Conservation (phyloP, 2,797 vertebrate species). For the Antrozous pallidus region DNA sequence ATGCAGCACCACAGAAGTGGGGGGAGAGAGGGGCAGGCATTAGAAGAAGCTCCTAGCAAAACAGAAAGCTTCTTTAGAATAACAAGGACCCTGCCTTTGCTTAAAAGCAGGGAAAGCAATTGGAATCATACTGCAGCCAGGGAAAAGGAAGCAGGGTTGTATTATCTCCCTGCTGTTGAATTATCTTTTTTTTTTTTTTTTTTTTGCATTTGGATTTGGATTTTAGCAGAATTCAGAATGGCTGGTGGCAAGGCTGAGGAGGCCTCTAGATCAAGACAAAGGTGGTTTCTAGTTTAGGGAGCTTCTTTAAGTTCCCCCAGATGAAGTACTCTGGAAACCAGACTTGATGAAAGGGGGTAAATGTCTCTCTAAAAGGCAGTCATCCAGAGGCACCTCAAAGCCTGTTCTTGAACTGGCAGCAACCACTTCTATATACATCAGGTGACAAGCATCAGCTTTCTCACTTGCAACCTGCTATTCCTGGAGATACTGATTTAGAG, state of each 20-base stretch:
- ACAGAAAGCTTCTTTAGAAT: background rate
- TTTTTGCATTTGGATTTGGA: background rate
- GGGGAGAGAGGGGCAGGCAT: background rate
- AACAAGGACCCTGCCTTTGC: background rate
- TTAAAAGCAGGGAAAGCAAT: background rate
- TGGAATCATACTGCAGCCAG: background rate
- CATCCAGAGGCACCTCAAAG: constrained; percentile 91
- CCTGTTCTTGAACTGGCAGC: constrained; percentile 91
- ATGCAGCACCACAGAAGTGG: background rate
- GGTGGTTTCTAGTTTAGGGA: constrained; percentile 88
- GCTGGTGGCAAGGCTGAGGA: constrained; percentile 92
- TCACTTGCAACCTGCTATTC: constrained; percentile 91
- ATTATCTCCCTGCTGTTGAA: background rate
- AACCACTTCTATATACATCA: constrained; percentile 92
- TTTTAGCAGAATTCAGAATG: constrained; percentile 52
- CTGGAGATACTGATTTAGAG: constrained; percentile 91
- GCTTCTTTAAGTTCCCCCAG: constrained; percentile 90
- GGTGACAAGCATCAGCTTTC: constrained; percentile 90
- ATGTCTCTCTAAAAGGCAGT: constrained; percentile 91
- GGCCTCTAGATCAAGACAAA: constrained; percentile 91
- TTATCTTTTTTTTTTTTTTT: background rate
- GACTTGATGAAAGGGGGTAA: constrained; percentile 87
- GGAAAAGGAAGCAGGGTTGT: background rate
- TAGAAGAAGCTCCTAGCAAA: background rate
- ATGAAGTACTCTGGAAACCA: constrained; percentile 91